Evolutionary conservation across 1,140 invertebrate species (phyloP), one percentile per base, ranked within the genome.

Genomic region (Sminthurinus signatus): DNA sequence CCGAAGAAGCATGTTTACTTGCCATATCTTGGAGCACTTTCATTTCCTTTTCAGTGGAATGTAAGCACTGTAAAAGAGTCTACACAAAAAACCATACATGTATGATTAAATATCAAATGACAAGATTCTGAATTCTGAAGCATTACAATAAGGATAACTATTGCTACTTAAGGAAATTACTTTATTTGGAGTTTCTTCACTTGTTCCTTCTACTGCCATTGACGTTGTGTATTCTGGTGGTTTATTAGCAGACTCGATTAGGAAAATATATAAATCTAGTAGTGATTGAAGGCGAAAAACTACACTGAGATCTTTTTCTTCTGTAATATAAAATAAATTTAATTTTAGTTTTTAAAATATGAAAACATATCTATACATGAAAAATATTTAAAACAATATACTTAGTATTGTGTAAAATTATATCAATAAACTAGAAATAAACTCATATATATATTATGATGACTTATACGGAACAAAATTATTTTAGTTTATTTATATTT

Each of bases 11-110:
- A 29, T 46, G 31, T 59, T 51, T 62, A 4, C 5, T 43, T 1
- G 62, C 64, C 64, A 72, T 69, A 5, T 59, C 60, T 27, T 64
- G 10, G 1, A 72, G 25, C 4, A 32, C 12, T 15, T 62, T 64
- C 23, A 67, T 67, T 60, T 72, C 70, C 36, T 65, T 67, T 27
- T 50, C 55, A 31, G 67, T 64, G 0, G 64, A 23, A 52, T 71
- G 69, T 31, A 71, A 50, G 27, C 69, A 71, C 17, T 55, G 52
- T 19, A 71, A 50, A 17, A 71, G 31, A 5, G 62, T 71, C 65
- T 71, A 46, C 0, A 64, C 48, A 1, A 29, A 2, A 39, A 8
- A 31, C 25, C 48, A 52, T 28, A 28, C 21, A 50, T 31, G 32
- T 42, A 58, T 31, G 52, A 58, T 51, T 58, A 48, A 19, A 25